These are phyloP conservation scores for Prenolepis imparis DNA, from an alignment of 2,888 invertebrate genomes.

Conservation along the genomic window DNA sequence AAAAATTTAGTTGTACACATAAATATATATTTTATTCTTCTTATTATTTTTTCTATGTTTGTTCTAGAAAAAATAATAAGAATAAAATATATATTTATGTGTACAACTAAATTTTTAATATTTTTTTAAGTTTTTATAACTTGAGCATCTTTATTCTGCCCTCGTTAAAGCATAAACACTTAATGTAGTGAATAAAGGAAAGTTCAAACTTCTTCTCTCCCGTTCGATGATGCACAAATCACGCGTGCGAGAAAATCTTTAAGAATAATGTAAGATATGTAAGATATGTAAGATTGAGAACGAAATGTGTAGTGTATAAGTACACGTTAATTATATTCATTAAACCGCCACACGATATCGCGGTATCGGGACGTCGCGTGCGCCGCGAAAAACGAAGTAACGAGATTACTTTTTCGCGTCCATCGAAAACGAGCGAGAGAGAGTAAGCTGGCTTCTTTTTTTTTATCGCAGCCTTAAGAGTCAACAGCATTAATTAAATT, in stretches of 20 bases:
- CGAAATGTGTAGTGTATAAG: conserved; percentile 20
- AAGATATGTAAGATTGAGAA: conserved; percentile 1
- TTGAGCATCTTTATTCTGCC: background rate
- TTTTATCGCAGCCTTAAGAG: conserved; percentile 25
- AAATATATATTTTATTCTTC: no score
- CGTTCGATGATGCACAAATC: background rate
- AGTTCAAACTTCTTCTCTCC: background rate
- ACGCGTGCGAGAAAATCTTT: background rate
- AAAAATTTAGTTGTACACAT: no score
- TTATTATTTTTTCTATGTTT: no score
- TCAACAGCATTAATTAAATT: conserved; percentile 55
- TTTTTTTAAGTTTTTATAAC: background rate
- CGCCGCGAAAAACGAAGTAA: conserved; percentile 43
- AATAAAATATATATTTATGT: background rate
- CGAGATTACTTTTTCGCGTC: conserved; percentile 41
- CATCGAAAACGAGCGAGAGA: conserved; percentile 20
- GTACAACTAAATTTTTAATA: background rate
- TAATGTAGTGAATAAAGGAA: background rate
- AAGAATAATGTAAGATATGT: no score
- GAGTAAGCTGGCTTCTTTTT: conserved; percentile 38
- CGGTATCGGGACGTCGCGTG: conserved; percentile 40
- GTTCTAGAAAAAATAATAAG: background rate
- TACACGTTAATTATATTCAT: conserved; percentile 46
- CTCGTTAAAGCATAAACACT: background rate
- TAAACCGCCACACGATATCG: conserved; percentile 39